Base-by-base conservation (phyloP, 2,888 invertebrate species). In the Acanthosepion lycidas region DNA sequence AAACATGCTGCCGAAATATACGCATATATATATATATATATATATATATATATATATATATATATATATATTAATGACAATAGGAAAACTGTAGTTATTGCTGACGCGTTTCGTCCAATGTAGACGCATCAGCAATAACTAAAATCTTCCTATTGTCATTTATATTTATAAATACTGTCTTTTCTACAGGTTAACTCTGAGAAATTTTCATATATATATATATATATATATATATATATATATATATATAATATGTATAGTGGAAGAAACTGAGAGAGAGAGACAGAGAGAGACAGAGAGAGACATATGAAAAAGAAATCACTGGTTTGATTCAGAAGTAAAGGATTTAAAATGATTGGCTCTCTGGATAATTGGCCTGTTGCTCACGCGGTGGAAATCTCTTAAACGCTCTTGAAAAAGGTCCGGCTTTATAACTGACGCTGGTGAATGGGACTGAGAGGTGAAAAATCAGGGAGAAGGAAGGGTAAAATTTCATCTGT, bases 141-240 rank as follows among this genome's bases (percentile, higher is more conserved):
- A 33, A 33, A 33, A 1, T 33, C 1, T 33, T 33, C 33, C 33
- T 33, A 1, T 33, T 33, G 33, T 33, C 1, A 33, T 33, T 33
- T 33, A 1, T 33, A 33, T 33, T 33, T 33, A 33, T 33, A 33
- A 33, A 33, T 33, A 33, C 1, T 33, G 33, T 33, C 33, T 33
- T 33, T 33, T 33, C 33, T 33, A 33, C 33, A 33, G 33, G 33
- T 33, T 33, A 33, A 33, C 33, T n/a, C n/a, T n/a, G n/a, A n/a
- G n/a, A n/a, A n/a, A n/a, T n/a, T n/a, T n/a, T n/a, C n/a, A n/a
- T n/a, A 15, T 49, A 92, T 92, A 92, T 49, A 42, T 49, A 48
- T 51, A 49, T 93, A 93, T 93, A 93, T 51, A 28, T 93, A 93
- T 51, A 93, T 93, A 51, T 51, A 91, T 91, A 91, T 48, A 48